phyloP scores from a whole-genome alignment of 2,113 vertebrate genomes.

The Syrmaticus mikado region DNA sequence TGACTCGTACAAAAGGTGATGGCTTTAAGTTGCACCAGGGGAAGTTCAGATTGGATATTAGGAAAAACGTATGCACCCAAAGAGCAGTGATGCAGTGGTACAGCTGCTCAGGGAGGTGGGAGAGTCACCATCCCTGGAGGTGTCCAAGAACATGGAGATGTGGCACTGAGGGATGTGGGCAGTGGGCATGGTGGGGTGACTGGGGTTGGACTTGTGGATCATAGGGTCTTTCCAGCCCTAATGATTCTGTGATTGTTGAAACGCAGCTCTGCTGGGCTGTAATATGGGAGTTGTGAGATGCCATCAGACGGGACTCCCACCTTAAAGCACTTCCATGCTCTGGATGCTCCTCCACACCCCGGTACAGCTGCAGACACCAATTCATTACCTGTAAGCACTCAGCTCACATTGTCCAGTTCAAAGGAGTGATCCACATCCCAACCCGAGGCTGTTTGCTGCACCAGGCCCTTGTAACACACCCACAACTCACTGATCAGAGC shows the following conservation, averaged over 20 bases:
- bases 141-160: too few relatives aligned
- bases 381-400: not conserved
- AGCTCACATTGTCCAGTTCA: not conserved
- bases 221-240: too few relatives aligned
- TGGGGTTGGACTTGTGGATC: too few relatives aligned
- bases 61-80: too few relatives aligned
- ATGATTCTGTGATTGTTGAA: not conserved
- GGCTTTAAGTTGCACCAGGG: too few relatives aligned
- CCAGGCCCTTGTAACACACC: not conserved
- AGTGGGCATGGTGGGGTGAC: too few relatives aligned
- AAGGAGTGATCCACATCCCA: not conserved
- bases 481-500: fast-evolving
- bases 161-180: too few relatives aligned
- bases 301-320: not conserved
- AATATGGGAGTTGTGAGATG: not conserved
- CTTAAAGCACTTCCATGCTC: not conserved
- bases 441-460: not conserved
- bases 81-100: too few relatives aligned
- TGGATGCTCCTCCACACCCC: not conserved
- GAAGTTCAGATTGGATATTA: too few relatives aligned
- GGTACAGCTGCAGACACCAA: fast-evolving
- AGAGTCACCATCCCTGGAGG: too few relatives aligned
- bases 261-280: not conserved
- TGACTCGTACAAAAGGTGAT: not conserved
- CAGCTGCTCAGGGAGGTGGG: too few relatives aligned